A percentile compares a stretch with the other conserved stretches of the same genome.
phyloP scores from a whole-genome alignment of 2,113 vertebrate species.

The Sialia sialis region DNA sequence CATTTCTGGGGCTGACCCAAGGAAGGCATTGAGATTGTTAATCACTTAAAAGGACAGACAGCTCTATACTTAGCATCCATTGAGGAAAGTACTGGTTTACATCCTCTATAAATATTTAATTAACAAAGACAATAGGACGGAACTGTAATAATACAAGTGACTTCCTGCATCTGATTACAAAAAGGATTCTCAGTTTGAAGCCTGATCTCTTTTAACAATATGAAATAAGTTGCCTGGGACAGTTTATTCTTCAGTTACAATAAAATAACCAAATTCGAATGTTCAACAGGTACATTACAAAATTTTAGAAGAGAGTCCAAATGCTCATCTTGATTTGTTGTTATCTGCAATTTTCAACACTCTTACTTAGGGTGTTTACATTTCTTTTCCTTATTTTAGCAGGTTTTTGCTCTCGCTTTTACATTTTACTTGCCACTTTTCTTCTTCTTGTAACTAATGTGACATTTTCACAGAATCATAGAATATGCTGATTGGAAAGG shows the following conservation, averaged over 20 bases:
- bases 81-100: neutral
- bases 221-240: neutral
- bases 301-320: neutral
- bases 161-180: neutral
- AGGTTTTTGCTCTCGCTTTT: neutral
- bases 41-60: neutral
- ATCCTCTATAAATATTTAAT: conserved; percentile 56
- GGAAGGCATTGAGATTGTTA: neutral
- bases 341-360: neutral
- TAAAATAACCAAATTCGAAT: neutral
- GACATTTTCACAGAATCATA: neutral
- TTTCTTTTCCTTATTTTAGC: neutral
- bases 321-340: neutral
- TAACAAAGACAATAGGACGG: neutral
- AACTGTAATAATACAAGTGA: neutral
- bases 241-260: neutral
- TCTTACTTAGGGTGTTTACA: neutral
- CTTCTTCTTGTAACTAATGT: neutral
- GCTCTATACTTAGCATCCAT: neutral
- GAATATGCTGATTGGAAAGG: neutral
- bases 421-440: neutral
- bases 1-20: neutral
- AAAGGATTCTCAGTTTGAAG: neutral
- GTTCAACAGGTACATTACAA: neutral
- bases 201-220: neutral